Conservation (phyloP, 2,888 invertebrate species). For the Spialia ferax region DNA sequence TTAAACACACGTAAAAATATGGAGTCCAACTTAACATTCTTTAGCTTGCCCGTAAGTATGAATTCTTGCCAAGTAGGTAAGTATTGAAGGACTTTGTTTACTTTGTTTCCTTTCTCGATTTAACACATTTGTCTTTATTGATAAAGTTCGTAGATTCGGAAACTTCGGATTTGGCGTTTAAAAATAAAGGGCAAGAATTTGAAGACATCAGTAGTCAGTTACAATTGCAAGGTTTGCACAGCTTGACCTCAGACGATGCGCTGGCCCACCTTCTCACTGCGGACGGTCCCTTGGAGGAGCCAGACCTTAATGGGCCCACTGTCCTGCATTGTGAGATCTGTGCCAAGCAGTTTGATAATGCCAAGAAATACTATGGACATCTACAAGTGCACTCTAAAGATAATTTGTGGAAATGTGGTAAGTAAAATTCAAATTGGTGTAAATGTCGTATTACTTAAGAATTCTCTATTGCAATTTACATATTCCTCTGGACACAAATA, state of each 20-base stretch:
- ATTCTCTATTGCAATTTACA: too few species aligned
- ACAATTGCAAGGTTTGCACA: conserved; percentile 61
- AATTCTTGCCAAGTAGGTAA: too few species aligned
- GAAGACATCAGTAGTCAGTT: conserved; percentile 64
- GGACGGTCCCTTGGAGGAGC: conserved; percentile 76
- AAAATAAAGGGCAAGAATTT: conserved; percentile 57
- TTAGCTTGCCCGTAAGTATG: conserved; percentile 72
- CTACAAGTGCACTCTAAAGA: conserved; percentile 78
- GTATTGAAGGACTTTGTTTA: too few species aligned
- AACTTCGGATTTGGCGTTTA: conserved; percentile 60
- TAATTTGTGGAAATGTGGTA: conserved; percentile 79
- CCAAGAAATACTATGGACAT: conserved; percentile 81
- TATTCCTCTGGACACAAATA: too few species aligned
- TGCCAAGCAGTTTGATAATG: conserved; percentile 77
- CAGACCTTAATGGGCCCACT: conserved; percentile 77
- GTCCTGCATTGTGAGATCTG: conserved; percentile 80
- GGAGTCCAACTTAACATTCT: conserved; percentile 73
- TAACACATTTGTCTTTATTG: conserved; percentile 20
- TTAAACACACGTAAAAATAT: conserved; percentile 47
- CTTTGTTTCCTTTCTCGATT: background rate
- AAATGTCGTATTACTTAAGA: too few species aligned
- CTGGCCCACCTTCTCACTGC: conserved; percentile 75
- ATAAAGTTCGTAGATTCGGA: conserved; percentile 73
- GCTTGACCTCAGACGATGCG: conserved; percentile 67
- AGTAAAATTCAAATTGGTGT: conserved; percentile 42